A percentile compares a stretch with the other conserved stretches of the same genome.
These are phyloP conservation scores for Pseudococcus longispinus DNA, from an alignment of 2,888 invertebrate species.

Conservation along the genomic window DNA sequence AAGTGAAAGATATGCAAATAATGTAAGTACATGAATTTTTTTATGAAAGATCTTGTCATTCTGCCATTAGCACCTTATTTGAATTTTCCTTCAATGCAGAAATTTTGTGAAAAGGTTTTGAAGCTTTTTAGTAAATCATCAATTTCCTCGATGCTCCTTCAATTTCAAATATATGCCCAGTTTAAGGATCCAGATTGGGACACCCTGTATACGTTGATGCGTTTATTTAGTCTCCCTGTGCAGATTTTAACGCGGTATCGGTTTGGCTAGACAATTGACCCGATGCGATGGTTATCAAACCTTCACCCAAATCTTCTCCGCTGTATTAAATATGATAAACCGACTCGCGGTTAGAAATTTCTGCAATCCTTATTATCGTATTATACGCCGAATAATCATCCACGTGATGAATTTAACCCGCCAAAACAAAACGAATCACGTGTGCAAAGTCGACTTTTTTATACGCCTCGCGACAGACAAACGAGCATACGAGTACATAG, in stretches of 20 bases:
- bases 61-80: too few species aligned
- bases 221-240: neutral
- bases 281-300: neutral
- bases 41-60: too few species aligned
- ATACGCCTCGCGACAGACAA: neutral
- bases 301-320: conserved; percentile 9
- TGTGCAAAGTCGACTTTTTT: neutral
- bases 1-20: too few species aligned
- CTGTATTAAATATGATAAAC: neutral
- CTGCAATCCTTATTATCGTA: neutral
- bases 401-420: neutral
- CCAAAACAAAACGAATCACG: neutral
- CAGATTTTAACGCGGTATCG: neutral
- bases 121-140: too few species aligned
- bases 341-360: neutral
- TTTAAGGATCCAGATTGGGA: too few species aligned
- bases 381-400: neutral
- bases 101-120: too few species aligned
- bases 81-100: too few species aligned
- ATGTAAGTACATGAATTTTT: too few species aligned
- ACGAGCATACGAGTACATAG: neutral
- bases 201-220: neutral
- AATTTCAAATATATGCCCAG: too few species aligned
- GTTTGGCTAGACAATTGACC: conserved; percentile 25
- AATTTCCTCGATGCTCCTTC: too few species aligned